Evolutionary conservation across 2,797 vertebrate species (phyloP).

Genomic region (Characodon lateralis): DNA sequence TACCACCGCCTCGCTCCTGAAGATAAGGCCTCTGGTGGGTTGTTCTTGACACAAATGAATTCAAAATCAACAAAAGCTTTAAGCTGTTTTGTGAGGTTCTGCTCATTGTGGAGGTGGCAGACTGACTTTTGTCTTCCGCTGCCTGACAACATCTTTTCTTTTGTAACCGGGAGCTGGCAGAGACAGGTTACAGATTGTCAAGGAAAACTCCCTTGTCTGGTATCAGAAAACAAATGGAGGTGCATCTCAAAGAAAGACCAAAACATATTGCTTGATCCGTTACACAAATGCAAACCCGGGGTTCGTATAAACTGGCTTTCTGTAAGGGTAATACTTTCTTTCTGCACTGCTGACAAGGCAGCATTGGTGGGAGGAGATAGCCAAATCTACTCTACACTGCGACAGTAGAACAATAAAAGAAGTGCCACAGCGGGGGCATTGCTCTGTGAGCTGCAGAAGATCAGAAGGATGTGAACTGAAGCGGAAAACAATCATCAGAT

Average conservation of each 20-base stretch:
- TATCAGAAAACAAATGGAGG: constrained; percentile 1
- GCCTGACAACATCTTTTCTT: constrained; percentile 34
- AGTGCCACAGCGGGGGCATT: constrained; percentile 39
- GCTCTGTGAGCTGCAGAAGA: constrained; percentile 40
- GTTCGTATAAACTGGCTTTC: constrained; percentile 25
- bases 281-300: constrained; percentile 4
- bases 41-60: constrained; percentile 74
- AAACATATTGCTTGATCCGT: not conserved
- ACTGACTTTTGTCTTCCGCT: constrained; percentile 40
- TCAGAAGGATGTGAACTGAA: constrained; percentile 38
- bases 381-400: constrained; percentile 35
- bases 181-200: constrained; percentile 22
- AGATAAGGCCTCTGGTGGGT: constrained; percentile 55
- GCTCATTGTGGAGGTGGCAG: constrained; percentile 24
- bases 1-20: constrained; percentile 34
- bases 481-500: constrained; percentile 58
- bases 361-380: constrained; percentile 6
- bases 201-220: constrained; percentile 16
- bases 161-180: constrained; percentile 26
- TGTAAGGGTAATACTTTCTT: constrained; percentile 18
- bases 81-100: constrained; percentile 41
- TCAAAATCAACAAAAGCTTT: constrained; percentile 66
- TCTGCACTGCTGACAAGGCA: constrained; percentile 47
- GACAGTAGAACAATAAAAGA: constrained; percentile 32
- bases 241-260: not conserved